Base-by-base conservation (phyloP, 2,113 vertebrate species). In the Lutjanus erythropterus region DNA sequence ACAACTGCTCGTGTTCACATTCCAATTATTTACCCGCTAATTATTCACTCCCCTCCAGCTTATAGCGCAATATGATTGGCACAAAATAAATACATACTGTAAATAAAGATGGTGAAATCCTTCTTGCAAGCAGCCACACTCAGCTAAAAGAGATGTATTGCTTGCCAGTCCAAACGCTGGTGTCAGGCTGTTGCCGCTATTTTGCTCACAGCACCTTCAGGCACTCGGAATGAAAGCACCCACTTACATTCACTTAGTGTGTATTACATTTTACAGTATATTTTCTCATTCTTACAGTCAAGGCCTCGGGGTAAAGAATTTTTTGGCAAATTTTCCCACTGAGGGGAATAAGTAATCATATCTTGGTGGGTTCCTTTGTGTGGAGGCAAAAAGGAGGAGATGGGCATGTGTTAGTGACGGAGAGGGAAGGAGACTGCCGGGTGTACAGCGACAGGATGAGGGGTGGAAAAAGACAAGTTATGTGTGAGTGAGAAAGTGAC, bases 191-290 rank as follows among this genome's bases (percentile, higher is more conserved):
- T 25, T 76, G 14, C 65, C 37, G 71, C 56, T 59, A 37, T 78
- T 86, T 81, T 55, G 42, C 70, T 84, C 58, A 27, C 27, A 74
- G 66, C 55, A 66, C 79, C 88, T 80, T 46, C 59, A 80, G 86
- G 74, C 85, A 52, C 52, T 81, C 25, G 27, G 50, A 81, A 83
- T 74, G 46, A 83, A 77, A 81, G 75, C 33, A 53, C 42, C 27
- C 75, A 78, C 68, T 85, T 81, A 74, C 72, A 86, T 75, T 71
- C 68, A 77, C 59, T 80, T 84, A 70, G 44, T 81, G 37, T 76
- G 53, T 42, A 62, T 83, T 72, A 80, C 23, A 84, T 80, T 86
- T 75, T 70, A 69, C 47, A 64, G 41, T 37, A 50, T 65, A 78
- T 75, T 80, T 83, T 78, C 19, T 66, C 58, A 72, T 81, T 81